Evolutionary conservation across 2,888 invertebrate genomes (phyloP).

Genomic region (Andrena fulva): DNA sequence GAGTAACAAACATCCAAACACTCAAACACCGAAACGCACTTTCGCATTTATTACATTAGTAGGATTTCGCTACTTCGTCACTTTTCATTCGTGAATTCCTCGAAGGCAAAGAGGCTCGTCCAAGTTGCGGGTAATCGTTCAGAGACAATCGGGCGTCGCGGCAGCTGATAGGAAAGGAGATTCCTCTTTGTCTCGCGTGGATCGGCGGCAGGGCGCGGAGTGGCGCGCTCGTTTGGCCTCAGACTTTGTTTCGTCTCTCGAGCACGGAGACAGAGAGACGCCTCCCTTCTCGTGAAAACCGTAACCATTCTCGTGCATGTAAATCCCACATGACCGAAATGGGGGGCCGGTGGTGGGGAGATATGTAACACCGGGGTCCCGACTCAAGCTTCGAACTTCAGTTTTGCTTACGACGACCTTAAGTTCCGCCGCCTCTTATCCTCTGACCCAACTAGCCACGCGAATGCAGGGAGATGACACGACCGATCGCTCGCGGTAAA

Average conservation of each 20-base stretch:
- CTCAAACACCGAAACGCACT: too few relatives aligned
- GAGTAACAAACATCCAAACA: too few relatives aligned
- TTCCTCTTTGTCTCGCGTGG: neutral
- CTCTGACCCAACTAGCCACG: slow-evolving; percentile 60
- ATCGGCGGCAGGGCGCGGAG: neutral
- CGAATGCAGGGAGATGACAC: slow-evolving; percentile 44
- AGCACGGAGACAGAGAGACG: slow-evolving; percentile 27
- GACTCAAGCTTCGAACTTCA: slow-evolving; percentile 72
- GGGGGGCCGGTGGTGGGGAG: slow-evolving; percentile 67
- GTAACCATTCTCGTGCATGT: slow-evolving; percentile 65
- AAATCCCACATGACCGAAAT: slow-evolving; percentile 71
- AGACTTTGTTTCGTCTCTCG: slow-evolving; percentile 24
- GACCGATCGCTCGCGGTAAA: slow-evolving; percentile 25
- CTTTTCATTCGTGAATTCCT: too few relatives aligned
- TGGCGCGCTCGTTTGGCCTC: slow-evolving; percentile 2
- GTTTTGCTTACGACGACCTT: slow-evolving; percentile 76
- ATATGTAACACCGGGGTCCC: slow-evolving; percentile 74
- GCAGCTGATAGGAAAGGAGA: neutral
- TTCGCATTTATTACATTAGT: too few relatives aligned
- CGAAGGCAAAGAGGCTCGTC: too few relatives aligned
- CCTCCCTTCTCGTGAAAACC: slow-evolving; percentile 53
- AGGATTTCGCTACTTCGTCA: too few relatives aligned
- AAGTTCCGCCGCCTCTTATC: slow-evolving; percentile 69
- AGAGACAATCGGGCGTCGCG: neutral
- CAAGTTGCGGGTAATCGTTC: too few relatives aligned